phyloP scores from a whole-genome alignment of 2,797 vertebrate genomes.

The Gymnothorax javanicus region DNA sequence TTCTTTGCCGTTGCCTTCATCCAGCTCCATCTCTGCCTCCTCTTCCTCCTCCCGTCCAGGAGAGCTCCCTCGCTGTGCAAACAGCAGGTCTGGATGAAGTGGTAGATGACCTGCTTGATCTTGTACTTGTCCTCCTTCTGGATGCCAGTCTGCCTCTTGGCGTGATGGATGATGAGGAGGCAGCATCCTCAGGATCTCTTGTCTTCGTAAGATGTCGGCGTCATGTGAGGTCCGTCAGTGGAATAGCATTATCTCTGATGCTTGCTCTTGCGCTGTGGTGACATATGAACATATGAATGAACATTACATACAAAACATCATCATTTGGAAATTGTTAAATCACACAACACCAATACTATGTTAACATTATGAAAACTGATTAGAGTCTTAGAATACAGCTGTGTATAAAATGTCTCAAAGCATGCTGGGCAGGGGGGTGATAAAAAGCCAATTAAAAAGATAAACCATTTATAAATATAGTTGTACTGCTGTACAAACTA shows the following conservation, averaged over 20 bases:
- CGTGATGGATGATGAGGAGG: conserved; percentile 96
- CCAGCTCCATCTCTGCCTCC: conserved; percentile 80
- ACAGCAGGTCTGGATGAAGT: conserved; percentile 98
- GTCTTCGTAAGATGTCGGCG: conserved; percentile 89
- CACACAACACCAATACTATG: too few relatives aligned
- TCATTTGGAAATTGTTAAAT: too few relatives aligned
- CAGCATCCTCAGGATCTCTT: conserved; percentile 93
- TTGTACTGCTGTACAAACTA: too few relatives aligned
- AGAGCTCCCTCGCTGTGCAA: conserved; percentile 89
- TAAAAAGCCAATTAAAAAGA: too few relatives aligned
- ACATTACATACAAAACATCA: too few relatives aligned
- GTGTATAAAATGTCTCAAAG: too few relatives aligned
- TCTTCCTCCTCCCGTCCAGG: conserved; percentile 94
- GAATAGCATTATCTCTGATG: conserved; percentile 81
- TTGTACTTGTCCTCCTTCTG: conserved; percentile 99
- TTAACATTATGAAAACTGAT: too few relatives aligned
- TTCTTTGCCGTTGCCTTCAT: conserved; percentile 87
- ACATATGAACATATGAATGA: too few relatives aligned
- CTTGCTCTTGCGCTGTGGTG: conserved; percentile 94
- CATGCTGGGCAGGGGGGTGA: too few relatives aligned
- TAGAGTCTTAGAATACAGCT: too few relatives aligned
- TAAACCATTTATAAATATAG: too few relatives aligned
- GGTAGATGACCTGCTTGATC: conserved; percentile 98
- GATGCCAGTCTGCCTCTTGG: conserved; percentile 95
- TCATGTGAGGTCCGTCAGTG: conserved; percentile 88